Evolutionary conservation across 2,113 vertebrate genomes (phyloP), one percentile per base, ranked within the genome.

Genomic region (Dendropsophus ebraccatus): DNA sequence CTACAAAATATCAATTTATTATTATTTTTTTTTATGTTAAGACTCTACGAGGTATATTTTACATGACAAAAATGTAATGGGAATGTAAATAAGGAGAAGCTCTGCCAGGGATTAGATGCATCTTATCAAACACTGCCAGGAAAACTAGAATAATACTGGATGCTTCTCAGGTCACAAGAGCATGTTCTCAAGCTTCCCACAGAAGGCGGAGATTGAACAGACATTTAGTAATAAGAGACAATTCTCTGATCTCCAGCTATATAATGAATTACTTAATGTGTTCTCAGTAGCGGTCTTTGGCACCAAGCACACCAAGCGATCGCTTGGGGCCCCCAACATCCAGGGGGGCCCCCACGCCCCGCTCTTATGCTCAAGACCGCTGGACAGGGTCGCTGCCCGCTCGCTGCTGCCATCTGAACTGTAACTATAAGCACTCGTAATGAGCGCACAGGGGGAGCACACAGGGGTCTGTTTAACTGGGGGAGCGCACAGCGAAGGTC

Each of bases 31-130:
- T 28, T 13, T 47, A 45, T 70, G 16, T 21, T 60, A 62, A 52
- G 25, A 70, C 56, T 47, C 35, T 11, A 25, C 8, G 9, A 21
- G 41, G 35, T 81, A 19, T 81, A 30, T 81, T 62, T 37, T 50
- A 50, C 60, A 81, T 30, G n/a, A 50, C 62, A 47, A 81, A 62
- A 81, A 65, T 65, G 23, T 81, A 52, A 12, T 30, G 41, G 25
- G 37, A 45, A 62, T 45, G 35, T 17, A 28, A 28, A 49, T 56
- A 56, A 56, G 76, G 17, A 28, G 50, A 2, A 10, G 19, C 9
- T n/a, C 17, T 50, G 30, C 25, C 30, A 23, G 76, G 28, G 52
- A 58, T 58, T 58, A 58, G 28, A 58, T 11, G 14, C 7, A 5
- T 77, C 14, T 58, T n/a, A 56, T n/a, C 10, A 35, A 58, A 78